Conservation (phyloP, 2,888 invertebrate species). For the Phania funesta region DNA sequence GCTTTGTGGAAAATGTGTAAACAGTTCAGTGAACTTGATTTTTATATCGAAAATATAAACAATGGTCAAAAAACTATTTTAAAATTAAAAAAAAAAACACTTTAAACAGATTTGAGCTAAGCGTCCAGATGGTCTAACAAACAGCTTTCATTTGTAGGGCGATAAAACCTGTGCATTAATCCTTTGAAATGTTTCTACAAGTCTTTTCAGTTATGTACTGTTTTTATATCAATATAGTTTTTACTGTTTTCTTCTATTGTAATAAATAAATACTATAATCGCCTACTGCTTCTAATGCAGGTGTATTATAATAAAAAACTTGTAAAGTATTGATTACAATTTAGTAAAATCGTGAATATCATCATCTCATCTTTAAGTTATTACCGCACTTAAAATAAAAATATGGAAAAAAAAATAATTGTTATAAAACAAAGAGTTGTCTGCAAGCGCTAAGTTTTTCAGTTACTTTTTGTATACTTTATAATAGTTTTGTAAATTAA, state of each 20-base stretch:
- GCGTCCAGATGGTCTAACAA: no score
- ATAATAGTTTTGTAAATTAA: conserved; percentile 28
- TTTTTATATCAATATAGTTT: no score
- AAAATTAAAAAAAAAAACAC: no score
- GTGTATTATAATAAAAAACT: conserved; percentile 18
- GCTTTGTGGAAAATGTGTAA: conserved; percentile 11
- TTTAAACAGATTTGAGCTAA: neutral
- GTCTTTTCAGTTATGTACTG: no score
- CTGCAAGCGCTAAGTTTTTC: conserved; percentile 18
- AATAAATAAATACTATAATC: no score
- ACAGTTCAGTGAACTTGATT: conserved; percentile 54
- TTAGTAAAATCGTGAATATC: conserved; percentile 40
- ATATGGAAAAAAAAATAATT: neutral
- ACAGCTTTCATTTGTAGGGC: no score
- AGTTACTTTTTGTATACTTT: conserved; percentile 18
- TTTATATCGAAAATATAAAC: neutral
- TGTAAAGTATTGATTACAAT: conserved; percentile 14
- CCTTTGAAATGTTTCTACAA: no score
- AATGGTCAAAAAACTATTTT: neutral
- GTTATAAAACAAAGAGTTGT: neutral
- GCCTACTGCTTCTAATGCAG: no score
- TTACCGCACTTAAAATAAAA: neutral
- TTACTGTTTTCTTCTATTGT: no score
- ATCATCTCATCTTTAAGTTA: conserved; percentile 12
- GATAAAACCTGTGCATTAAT: no score